Percentiles rank a stretch among this genome's conserved stretches.
Evolutionary conservation across 2,113 vertebrate genomes (phyloP).

Genomic region (Pelecanus crispus): DNA sequence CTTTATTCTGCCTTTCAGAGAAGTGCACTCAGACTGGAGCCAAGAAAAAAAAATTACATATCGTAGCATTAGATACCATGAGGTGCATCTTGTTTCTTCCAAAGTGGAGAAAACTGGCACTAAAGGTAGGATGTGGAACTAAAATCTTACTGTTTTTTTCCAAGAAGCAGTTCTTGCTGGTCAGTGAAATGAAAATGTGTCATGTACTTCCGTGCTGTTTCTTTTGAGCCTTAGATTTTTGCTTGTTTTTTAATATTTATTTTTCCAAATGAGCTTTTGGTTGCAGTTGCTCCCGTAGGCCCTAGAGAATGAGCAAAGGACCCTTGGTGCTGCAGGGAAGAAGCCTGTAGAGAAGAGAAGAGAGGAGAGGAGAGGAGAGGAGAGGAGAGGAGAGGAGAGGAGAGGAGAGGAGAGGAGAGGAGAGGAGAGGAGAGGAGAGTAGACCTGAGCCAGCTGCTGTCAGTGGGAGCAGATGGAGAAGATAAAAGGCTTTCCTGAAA

Average conservation of each 20-base stretch:
- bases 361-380: neutral
- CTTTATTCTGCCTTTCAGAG: neutral
- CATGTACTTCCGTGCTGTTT: neutral
- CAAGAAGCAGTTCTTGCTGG: neutral
- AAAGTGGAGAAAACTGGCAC: neutral
- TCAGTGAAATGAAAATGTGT: neutral
- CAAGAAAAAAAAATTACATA: neutral
- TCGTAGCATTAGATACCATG: neutral
- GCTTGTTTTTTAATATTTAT: neutral
- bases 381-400: neutral
- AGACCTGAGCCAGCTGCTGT: neutral
- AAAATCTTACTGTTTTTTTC: neutral
- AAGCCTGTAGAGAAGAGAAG: neutral
- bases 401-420: neutral
- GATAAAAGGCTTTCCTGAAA: neutral
- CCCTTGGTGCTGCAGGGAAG: neutral
- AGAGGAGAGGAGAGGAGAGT: neutral
- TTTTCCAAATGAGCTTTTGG: neutral
- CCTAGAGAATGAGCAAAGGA: neutral
- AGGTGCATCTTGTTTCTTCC: neutral
- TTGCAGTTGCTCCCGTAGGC: neutral
- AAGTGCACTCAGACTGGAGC: neutral
- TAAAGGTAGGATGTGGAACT: neutral
- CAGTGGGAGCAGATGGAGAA: neutral
- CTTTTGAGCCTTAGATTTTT: neutral